Evolutionary conservation across 2,888 invertebrate species (phyloP).

Genomic region (Geotrupes spiniger): DNA sequence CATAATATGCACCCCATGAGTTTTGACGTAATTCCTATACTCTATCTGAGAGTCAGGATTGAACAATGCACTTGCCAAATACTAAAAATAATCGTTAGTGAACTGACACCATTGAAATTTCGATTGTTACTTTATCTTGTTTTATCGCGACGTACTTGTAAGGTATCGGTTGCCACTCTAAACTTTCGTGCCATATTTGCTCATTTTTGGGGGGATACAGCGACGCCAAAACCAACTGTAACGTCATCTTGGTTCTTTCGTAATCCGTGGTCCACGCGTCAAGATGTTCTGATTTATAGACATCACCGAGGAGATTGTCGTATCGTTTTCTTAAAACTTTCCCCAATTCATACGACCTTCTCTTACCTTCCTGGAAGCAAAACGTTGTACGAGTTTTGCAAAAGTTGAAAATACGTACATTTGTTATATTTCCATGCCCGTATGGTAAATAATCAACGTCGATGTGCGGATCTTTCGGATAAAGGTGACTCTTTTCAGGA

Average conservation of each 20-base stretch:
- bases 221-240: constrained; percentile 62
- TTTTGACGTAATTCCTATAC: too few relatives aligned
- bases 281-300: constrained; percentile 54
- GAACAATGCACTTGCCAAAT: too few relatives aligned
- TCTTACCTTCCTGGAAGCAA: constrained; percentile 19
- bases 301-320: constrained; percentile 54
- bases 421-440: constrained; percentile 15
- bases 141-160: constrained; percentile 57
- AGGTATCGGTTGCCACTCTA: constrained; percentile 71
- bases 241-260: constrained; percentile 68
- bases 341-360: constrained; percentile 55
- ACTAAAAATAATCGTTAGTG: too few relatives aligned
- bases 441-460: constrained; percentile 11
- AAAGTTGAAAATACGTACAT: constrained; percentile 3
- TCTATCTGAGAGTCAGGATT: too few relatives aligned
- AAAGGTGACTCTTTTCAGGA: constrained; percentile 6
- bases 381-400: not conserved
- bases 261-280: constrained; percentile 64
- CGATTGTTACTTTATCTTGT: constrained; percentile 18
- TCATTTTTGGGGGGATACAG: constrained; percentile 58
- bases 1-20: too few relatives aligned
- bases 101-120: not conserved
- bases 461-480: constrained; percentile 14
- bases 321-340: constrained; percentile 60
- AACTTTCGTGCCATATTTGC: constrained; percentile 54